phyloP scores from a whole-genome alignment of 1,140 invertebrate species.

The Chironomus tepperi region DNA sequence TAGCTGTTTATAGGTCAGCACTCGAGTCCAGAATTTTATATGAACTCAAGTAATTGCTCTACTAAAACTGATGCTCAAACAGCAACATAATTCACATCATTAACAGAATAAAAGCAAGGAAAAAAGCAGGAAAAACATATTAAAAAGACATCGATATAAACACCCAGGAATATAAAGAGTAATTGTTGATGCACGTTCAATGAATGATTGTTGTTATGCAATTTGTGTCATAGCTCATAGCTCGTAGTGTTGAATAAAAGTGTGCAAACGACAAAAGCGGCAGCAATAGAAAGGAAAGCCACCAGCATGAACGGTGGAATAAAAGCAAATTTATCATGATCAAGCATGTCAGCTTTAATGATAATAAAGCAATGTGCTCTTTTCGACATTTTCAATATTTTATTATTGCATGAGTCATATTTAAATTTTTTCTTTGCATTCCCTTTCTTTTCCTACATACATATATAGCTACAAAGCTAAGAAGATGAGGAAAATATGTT shows the following conservation, averaged over 20 bases:
- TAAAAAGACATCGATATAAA: neutral
- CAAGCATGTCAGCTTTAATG: conserved; percentile 1
- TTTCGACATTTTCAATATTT: conserved; percentile 14
- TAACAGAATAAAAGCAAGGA: neutral
- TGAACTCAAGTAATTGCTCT: no score
- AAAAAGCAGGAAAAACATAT: neutral
- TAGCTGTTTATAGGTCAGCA: no score
- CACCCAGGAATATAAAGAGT: neutral
- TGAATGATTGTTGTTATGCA: conserved; percentile 8
- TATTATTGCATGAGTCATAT: neutral
- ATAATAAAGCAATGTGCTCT: conserved; percentile 9
- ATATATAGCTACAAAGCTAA: no score
- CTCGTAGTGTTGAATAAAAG: neutral
- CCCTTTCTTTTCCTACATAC: neutral
- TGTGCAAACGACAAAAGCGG: neutral
- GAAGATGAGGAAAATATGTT: no score
- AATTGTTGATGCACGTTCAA: neutral
- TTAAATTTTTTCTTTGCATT: neutral
- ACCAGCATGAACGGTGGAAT: neutral
- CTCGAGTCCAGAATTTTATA: no score
- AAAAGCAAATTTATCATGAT: neutral
- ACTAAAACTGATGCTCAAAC: no score
- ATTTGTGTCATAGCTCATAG: conserved; percentile 12
- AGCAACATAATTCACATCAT: no score
- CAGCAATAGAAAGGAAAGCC: neutral